Evolutionary conservation across 2,113 vertebrate genomes (phyloP), one percentile per base, ranked within the genome.

Genomic region (Grammomys dolichurus): DNA sequence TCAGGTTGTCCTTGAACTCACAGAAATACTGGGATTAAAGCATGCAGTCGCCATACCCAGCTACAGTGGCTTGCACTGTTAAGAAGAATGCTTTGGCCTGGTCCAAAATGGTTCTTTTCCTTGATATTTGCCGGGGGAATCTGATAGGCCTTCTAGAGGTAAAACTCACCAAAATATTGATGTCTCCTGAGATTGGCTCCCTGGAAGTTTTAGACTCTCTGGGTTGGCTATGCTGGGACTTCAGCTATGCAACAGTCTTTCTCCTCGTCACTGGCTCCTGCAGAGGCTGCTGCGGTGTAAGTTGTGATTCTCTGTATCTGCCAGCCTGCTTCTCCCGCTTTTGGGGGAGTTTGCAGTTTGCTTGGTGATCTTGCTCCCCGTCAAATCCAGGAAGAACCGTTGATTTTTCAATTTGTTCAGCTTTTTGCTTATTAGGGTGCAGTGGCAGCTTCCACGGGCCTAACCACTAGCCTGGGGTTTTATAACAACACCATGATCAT

Each of bases 381-480:
- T 60, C 43, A 70, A 60, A 56, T 40, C 43, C 69, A 72, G 76
- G 82, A 77, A 85, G 82, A 96, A 48, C n/a, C 77, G 40, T 72
- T 76, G 91, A 69, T 93, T 91, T 95, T 92, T 89, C 12, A 46
- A 22, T 87, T 89, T 96, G 70, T 60, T 95, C 40, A 17, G 43
- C 17, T 81, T 78, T 87, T 88, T 78, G 40, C 43, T 76, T 84
- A 54, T 90, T 73, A 46, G 77, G 80, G 81, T 10, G 56, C 33
- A 87, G n/a, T 36, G 43, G 43, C 28, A 24, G 73, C 31, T 67
- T 77, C 36, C 20, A 72, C 26, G 28, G 1, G 31, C 7, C 24
- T 94, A 56, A 48, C 13, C n/a, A 31, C 20, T 65, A n/a, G 58
- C 26, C 5, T 88, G 26, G 58, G 58, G 20, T 69, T 90, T 95